Percentiles rank a stretch among this genome's conserved stretches.
Evolutionary conservation across 2,113 vertebrate species (phyloP).

Genomic region (Strix uralensis): DNA sequence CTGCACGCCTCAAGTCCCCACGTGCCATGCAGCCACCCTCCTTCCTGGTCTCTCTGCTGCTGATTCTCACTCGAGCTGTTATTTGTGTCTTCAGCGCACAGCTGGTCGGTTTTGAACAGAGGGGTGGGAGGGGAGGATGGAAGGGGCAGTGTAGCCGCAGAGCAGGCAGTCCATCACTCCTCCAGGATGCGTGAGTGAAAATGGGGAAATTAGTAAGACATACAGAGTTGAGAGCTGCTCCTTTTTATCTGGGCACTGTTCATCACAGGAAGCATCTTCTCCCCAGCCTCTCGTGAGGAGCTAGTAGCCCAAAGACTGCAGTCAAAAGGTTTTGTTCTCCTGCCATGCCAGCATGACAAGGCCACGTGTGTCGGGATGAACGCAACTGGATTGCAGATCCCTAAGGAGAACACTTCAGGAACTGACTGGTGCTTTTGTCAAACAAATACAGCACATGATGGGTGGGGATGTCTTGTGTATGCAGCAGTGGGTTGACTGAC

Average conservation of each 20-base stretch:
- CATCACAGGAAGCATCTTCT: not conserved
- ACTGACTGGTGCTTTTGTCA: not conserved
- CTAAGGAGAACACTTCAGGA: not conserved
- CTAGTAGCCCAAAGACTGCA: not conserved
- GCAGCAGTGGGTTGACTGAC: not conserved
- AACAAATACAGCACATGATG: not conserved
- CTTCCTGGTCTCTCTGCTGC: not conserved
- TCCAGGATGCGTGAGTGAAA: not conserved
- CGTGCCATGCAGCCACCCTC: not conserved
- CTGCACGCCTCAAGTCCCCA: not conserved
- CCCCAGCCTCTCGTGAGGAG: not conserved
- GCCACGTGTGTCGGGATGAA: not conserved
- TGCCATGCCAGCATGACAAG: not conserved
- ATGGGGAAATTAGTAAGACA: not conserved
- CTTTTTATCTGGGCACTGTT: not conserved
- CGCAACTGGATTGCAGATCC: not conserved
- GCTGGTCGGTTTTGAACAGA: constrained; percentile 32
- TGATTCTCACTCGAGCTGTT: not conserved
- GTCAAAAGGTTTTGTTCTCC: not conserved
- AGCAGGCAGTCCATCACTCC: not conserved
- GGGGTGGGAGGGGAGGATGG: constrained; percentile 38
- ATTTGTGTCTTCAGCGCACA: constrained; percentile 11
- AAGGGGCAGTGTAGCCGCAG: not conserved
- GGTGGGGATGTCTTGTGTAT: not conserved
- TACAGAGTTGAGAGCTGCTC: not conserved